phyloP scores from a whole-genome alignment of 2,888 invertebrate species.

The Heliothis peltigera region DNA sequence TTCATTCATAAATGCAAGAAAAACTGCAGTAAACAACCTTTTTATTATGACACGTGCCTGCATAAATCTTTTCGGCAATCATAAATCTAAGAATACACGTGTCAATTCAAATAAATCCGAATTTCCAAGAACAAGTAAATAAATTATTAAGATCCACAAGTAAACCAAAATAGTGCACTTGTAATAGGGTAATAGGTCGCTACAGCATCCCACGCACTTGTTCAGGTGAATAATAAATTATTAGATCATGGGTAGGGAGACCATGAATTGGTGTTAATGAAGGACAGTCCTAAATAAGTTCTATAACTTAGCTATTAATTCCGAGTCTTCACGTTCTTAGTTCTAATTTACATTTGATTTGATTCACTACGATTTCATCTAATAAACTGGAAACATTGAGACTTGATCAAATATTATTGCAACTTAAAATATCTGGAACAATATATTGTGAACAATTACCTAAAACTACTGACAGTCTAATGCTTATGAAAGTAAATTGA shows the following conservation, averaged over 20 bases:
- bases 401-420: too few relatives aligned
- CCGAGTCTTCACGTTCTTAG: not conserved
- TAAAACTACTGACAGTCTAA: too few relatives aligned
- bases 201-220: slow-evolving; percentile 25
- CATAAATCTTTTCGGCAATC: not conserved
- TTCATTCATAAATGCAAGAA: too few relatives aligned
- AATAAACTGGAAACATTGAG: too few relatives aligned
- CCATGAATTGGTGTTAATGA: not conserved
- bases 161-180: slow-evolving; percentile 31
- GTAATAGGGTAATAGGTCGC: slow-evolving; percentile 31
- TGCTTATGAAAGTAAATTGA: too few relatives aligned
- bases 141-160: slow-evolving; percentile 24
- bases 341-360: too few relatives aligned
- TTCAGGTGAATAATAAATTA: slow-evolving; percentile 46
- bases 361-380: too few relatives aligned
- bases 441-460: too few relatives aligned
- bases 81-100: not conserved
- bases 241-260: slow-evolving; percentile 38
- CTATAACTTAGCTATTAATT: not conserved
- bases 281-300: not conserved
- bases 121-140: slow-evolving; percentile 30
- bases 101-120: slow-evolving; percentile 14
- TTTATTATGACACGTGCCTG: not conserved
- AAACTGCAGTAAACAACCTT: too few relatives aligned
- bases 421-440: too few relatives aligned